A percentile compares a stretch with the other conserved stretches of the same genome.
Evolutionary conservation across 2,797 vertebrate genomes (phyloP).

Genomic region (Ispidina picta): DNA sequence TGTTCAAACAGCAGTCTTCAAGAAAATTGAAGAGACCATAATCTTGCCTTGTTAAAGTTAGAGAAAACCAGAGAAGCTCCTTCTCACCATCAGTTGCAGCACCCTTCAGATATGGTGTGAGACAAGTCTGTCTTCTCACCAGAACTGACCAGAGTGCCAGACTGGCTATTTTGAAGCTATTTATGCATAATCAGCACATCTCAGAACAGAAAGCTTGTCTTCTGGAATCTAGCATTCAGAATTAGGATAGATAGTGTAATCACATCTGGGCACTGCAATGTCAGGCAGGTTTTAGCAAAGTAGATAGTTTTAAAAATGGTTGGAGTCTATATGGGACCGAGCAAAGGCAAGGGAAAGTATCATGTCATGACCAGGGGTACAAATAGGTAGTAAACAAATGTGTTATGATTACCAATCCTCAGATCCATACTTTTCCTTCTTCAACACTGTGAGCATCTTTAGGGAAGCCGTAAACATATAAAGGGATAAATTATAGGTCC

Average conservation of each 20-base stretch:
- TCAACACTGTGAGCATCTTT: not conserved
- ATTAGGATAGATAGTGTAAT: not conserved
- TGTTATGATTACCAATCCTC: not conserved
- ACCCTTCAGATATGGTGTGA: not conserved
- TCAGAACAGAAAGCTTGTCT: not conserved
- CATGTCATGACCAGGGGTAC: not conserved
- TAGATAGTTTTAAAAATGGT: not conserved
- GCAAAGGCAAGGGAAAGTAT: not conserved
- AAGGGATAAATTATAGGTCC: constrained; percentile 14
- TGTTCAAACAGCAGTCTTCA: not conserved
- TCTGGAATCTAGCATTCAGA: not conserved
- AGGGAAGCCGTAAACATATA: constrained; percentile 17
- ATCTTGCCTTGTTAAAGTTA: not conserved
- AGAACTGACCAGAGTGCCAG: fast-evolving
- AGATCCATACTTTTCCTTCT: not conserved
- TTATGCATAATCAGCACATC: not conserved
- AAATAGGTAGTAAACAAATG: not conserved
- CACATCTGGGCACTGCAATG: not conserved
- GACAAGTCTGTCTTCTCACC: not conserved
- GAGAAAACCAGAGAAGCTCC: not conserved
- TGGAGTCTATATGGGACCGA: not conserved
- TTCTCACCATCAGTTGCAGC: not conserved
- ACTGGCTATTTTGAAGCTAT: not conserved
- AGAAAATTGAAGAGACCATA: not conserved
- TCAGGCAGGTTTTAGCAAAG: not conserved